Evolutionary conservation across 2,888 invertebrate species (phyloP).

Genomic region (Acanthacorydalis orientalis): DNA sequence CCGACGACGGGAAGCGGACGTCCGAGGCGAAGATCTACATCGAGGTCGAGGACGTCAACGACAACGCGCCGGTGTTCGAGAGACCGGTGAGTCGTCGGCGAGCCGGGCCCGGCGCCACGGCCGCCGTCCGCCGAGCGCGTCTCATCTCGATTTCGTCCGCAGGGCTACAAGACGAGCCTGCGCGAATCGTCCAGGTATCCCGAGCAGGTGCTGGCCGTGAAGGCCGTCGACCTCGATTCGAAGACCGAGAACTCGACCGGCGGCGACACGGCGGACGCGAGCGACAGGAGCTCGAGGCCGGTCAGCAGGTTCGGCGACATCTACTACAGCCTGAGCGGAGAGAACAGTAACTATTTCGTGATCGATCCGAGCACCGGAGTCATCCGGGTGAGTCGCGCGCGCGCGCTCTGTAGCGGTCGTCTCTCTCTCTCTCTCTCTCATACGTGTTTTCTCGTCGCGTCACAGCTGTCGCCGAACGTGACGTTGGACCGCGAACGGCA

Average conservation of each 20-base stretch:
- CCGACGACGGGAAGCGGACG: slow-evolving; percentile 34
- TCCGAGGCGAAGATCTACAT: slow-evolving; percentile 51
- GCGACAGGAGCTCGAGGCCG: slow-evolving; percentile 7
- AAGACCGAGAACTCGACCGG: slow-evolving; percentile 31
- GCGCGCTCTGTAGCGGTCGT: background rate
- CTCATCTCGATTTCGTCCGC: slow-evolving; percentile 13
- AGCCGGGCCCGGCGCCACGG: too few relatives aligned
- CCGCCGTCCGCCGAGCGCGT: too few relatives aligned
- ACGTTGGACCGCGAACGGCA: slow-evolving; percentile 57
- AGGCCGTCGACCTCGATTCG: slow-evolving; percentile 54
- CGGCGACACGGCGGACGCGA: slow-evolving; percentile 27
- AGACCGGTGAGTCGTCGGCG: slow-evolving; percentile 31
- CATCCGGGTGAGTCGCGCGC: slow-evolving; percentile 31
- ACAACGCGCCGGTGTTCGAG: slow-evolving; percentile 57
- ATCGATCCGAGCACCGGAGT: slow-evolving; percentile 53
- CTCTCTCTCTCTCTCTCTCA: too few relatives aligned
- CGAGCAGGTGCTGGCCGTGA: slow-evolving; percentile 46
- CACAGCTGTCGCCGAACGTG: slow-evolving; percentile 41
- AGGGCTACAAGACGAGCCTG: slow-evolving; percentile 52
- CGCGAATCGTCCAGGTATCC: slow-evolving; percentile 51
- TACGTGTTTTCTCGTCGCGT: slow-evolving; percentile 5
- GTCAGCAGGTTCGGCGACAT: slow-evolving; percentile 49
- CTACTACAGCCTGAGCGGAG: slow-evolving; percentile 52
- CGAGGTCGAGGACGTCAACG: slow-evolving; percentile 58
- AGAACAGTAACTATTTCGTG: slow-evolving; percentile 53